phyloP scores from a whole-genome alignment of 1,140 invertebrate species.

The Phortica variegata region DNA sequence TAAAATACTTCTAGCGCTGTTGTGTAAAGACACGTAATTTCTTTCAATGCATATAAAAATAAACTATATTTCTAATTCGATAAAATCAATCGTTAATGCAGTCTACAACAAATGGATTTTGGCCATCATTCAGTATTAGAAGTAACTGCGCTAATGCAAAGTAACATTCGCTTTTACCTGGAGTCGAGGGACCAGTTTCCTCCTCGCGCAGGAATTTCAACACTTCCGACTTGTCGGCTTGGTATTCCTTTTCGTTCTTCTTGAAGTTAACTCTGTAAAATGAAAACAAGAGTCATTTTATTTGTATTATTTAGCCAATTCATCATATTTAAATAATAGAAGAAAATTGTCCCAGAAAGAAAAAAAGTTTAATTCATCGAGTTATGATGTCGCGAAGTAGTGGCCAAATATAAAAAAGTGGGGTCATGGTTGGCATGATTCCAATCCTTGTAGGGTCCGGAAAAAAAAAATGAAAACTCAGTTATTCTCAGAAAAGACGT shows the following conservation, averaged over 20 bases:
- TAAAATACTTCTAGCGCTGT: too few species aligned
- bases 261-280: conserved; percentile 87
- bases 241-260: conserved; percentile 89
- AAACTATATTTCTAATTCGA: too few species aligned
- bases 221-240: conserved; percentile 84
- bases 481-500: too few species aligned
- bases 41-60: too few species aligned
- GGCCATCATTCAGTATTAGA: conserved; percentile 33
- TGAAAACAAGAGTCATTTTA: too few species aligned
- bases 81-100: conserved; percentile 9
- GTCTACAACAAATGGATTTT: conserved; percentile 31
- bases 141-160: conserved; percentile 43
- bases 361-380: neutral
- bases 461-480: too few species aligned
- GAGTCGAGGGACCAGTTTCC: conserved; percentile 75
- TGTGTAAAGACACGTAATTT: too few species aligned
- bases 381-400: conserved; percentile 26
- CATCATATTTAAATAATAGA: neutral
- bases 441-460: too few species aligned
- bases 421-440: too few species aligned
- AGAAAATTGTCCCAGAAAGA: neutral
- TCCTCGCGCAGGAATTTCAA: conserved; percentile 90
- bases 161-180: conserved; percentile 62
- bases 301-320: conserved; percentile 2
- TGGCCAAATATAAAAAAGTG: conserved; percentile 35